These are phyloP conservation scores for Oryzias woworae DNA, from an alignment of 2,113 vertebrate species.

Conservation along the genomic window DNA sequence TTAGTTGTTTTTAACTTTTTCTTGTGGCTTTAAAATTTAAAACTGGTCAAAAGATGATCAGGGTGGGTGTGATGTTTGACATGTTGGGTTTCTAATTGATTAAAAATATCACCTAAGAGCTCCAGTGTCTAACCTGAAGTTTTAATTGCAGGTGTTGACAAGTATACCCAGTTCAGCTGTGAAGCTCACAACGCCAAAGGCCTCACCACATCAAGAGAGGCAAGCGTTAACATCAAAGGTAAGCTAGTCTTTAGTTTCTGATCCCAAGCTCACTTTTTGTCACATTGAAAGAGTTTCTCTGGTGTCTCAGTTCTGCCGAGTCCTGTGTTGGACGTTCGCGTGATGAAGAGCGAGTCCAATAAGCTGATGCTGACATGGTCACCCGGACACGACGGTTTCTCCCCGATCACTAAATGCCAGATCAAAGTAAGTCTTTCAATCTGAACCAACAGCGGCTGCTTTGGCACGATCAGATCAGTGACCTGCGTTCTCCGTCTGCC, in stretches of 20 bases:
- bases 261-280: background rate
- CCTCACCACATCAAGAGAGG: slow-evolving; percentile 82
- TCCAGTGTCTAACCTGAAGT: slow-evolving; percentile 5
- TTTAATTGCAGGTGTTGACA: slow-evolving; percentile 78
- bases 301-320: slow-evolving; percentile 64
- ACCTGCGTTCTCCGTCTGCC: accelerated
- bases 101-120: background rate
- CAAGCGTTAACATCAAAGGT: slow-evolving; percentile 92
- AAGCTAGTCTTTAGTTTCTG: slow-evolving; percentile 3
- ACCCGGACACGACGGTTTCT: slow-evolving; percentile 88
- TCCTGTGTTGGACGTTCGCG: slow-evolving; percentile 63
- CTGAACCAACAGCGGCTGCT: background rate
- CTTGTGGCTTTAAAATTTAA: background rate
- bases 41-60: no score
- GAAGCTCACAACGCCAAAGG: slow-evolving; percentile 90
- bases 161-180: slow-evolving; percentile 85
- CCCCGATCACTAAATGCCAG: slow-evolving; percentile 80
- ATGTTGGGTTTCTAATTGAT: background rate
- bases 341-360: slow-evolving; percentile 75
- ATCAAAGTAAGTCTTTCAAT: slow-evolving; percentile 79
- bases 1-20: background rate
- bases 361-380: slow-evolving; percentile 83
- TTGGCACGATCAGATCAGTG: accelerated
- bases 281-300: background rate
- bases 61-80: background rate